Conservation (phyloP, 2,113 vertebrate species). For the Passer montanus region DNA sequence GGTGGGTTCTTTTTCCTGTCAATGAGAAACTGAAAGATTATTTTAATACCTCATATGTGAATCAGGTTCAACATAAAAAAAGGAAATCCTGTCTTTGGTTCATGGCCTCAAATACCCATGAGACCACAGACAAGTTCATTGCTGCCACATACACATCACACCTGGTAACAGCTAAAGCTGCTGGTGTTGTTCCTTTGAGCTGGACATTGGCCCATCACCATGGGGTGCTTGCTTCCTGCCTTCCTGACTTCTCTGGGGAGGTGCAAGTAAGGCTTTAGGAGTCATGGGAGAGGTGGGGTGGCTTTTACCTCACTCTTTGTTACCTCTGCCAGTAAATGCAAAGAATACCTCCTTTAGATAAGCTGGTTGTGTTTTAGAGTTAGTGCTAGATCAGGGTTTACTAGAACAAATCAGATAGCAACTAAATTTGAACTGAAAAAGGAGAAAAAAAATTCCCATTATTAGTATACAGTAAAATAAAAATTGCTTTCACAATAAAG, state of each 20-base stretch:
- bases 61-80: background rate
- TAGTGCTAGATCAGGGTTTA: background rate
- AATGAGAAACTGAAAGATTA: background rate
- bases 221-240: background rate
- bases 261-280: background rate
- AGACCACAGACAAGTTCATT: background rate
- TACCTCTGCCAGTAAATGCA: background rate
- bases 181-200: background rate
- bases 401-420: background rate
- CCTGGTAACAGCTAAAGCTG: background rate
- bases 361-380: background rate
- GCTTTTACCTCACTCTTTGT: background rate
- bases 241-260: background rate
- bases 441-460: background rate
- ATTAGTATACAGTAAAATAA: background rate
- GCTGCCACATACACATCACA: background rate
- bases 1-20: accelerated
- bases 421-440: background rate
- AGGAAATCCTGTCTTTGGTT: background rate
- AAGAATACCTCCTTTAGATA: background rate
- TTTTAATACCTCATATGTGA: background rate
- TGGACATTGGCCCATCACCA: background rate
- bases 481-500: background rate
- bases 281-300: background rate
- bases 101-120: accelerated